These are phyloP conservation scores for Emmelina monodactyla DNA, from an alignment of 2,888 invertebrate genomes.

Conservation along the genomic window DNA sequence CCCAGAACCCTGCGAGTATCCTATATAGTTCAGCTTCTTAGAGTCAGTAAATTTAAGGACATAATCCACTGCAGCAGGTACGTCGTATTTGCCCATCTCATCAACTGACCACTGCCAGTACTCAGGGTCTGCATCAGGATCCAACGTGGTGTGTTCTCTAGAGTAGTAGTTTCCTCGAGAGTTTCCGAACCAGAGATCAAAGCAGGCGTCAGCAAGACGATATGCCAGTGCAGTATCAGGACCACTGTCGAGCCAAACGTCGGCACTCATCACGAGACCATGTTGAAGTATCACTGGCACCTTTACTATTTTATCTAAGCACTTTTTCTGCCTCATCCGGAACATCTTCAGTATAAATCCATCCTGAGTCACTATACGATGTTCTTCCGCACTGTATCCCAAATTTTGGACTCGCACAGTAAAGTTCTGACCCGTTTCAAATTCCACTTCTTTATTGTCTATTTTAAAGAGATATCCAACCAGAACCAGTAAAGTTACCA, in stretches of 20 bases:
- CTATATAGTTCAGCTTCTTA: constrained; percentile 56
- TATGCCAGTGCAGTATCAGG: constrained; percentile 14
- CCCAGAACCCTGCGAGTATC: constrained; percentile 80
- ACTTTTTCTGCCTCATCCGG: constrained; percentile 13
- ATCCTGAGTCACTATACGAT: constrained; percentile 14
- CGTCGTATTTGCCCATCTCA: constrained; percentile 77
- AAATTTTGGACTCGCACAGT: constrained; percentile 8
- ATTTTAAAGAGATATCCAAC: background rate
- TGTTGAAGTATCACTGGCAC: constrained; percentile 17
- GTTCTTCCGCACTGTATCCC: constrained; percentile 14
- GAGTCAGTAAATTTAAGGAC: constrained; percentile 27
- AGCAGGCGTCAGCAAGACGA: constrained; percentile 14
- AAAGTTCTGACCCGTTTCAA: constrained; percentile 8
- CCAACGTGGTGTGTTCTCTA: constrained; percentile 42
- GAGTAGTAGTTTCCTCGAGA: constrained; percentile 34
- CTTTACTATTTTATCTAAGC: constrained; percentile 3
- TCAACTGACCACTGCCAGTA: constrained; percentile 76
- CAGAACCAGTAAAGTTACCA: background rate
- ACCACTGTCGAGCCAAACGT: constrained; percentile 15
- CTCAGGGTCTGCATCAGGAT: constrained; percentile 24
- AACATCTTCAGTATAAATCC: constrained; percentile 16
- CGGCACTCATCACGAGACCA: constrained; percentile 16
- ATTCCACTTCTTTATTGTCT: background rate
- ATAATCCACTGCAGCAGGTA: constrained; percentile 68
- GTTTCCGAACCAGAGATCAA: constrained; percentile 16